Base-by-base conservation (phyloP, 2,797 vertebrate genomes). In the Menidia menidia region DNA sequence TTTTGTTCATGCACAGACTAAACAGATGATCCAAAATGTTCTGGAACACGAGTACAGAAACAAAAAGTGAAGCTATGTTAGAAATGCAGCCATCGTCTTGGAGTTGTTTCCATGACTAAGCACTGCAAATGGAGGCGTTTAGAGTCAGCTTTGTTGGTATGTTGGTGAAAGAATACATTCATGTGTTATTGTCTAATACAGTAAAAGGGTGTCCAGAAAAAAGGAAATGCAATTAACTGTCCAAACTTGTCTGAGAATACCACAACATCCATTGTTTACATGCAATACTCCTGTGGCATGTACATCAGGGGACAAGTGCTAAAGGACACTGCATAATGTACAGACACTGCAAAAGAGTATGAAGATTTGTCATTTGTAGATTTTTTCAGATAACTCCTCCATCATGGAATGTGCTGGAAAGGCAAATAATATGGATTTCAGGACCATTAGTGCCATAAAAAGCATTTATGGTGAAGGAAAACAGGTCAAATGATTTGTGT, bases 391-490 rank as follows among this genome's bases (percentile, higher is more conserved):
- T 0, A 2, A 47, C 9, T 43, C 35, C 19, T 53, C 67, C 53
- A 11, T 33, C 25, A 33, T 35, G 41, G 10, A 35, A 51, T 44
- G 33, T 35, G 31, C 25, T 30, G 48, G 41, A n/a, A 41, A 4
- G 1, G 54, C 51, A n/a, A 25, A 43, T 43, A 43, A 14, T 12
- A 56, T 45, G 16, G 41, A 5, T 30, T 54, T 54, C 30, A 64
- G 7, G 43, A 60, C 19, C 25, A 25, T 42, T 31, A 51, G 42
- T 47, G 54, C 54, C 41, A n/a, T 13, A 73, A 65, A 60, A 25
- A 54, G n/a, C 2, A 44, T 43, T 53, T 72, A 25, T 43, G 16
- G 18, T 14, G 25, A 13, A 33, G 44, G 19, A 13, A 56, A 42
- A 30, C 48, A 43, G 15, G 35, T 13, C 5, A 18, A 67, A 43